These are phyloP conservation scores for Drosophila obscura DNA, from an alignment of 1,140 invertebrate genomes.

Conservation along the genomic window DNA sequence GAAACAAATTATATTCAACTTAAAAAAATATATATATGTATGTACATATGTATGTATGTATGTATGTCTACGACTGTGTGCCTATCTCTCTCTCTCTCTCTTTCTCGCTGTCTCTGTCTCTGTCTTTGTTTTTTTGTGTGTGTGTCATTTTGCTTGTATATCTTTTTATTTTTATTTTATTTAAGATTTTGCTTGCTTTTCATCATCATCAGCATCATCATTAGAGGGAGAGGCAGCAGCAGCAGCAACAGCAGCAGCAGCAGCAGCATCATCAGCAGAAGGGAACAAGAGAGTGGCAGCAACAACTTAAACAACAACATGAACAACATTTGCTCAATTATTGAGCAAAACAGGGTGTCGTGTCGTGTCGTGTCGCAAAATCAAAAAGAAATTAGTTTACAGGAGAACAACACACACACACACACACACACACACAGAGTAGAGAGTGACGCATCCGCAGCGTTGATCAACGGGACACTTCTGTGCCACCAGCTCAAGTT, in stretches of 20 bases:
- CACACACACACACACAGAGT: no score
- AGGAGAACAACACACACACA: no score
- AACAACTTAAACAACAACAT: constrained; percentile 44
- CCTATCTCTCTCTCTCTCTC: no score
- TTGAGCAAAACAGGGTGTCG: constrained; percentile 56
- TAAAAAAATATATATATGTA: constrained; percentile 48
- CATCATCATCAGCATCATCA: constrained; percentile 55
- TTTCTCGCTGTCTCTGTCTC: background rate
- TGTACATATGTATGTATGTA: no score
- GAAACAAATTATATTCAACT: constrained; percentile 80
- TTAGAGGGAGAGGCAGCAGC: constrained; percentile 13
- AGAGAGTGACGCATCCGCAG: no score
- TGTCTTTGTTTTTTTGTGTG: constrained; percentile 43
- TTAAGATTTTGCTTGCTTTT: constrained; percentile 67
- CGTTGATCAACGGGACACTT: no score
- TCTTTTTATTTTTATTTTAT: constrained; percentile 30
- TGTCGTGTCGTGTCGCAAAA: constrained; percentile 42
- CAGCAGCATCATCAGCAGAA: constrained; percentile 50
- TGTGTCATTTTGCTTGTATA: constrained; percentile 64
- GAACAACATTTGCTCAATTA: constrained; percentile 70
- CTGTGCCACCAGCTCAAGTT: no score
- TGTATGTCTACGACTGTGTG: no score
- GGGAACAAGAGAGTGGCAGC: constrained; percentile 1
- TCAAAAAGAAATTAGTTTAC: background rate
- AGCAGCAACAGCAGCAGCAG: no score